phyloP scores from a whole-genome alignment of 2,113 vertebrate species.

The Leptosomus discolor region DNA sequence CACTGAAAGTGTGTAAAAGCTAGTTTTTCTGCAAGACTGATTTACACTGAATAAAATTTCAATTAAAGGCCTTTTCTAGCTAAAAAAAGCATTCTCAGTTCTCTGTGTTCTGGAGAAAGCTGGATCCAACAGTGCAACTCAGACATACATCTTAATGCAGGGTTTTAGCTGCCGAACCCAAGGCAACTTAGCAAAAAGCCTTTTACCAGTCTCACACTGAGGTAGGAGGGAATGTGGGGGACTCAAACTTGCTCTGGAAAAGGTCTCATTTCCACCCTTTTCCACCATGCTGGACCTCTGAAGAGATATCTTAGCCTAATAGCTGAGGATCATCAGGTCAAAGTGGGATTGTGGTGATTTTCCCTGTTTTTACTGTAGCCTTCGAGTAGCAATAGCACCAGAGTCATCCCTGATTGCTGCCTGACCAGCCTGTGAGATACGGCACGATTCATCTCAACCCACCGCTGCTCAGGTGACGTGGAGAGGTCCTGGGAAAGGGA shows the following conservation, averaged over 20 bases:
- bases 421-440: not conserved
- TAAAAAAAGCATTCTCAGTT: not conserved
- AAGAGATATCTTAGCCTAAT: not conserved
- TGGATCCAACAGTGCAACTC: not conserved
- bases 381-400: not conserved
- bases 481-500: not conserved
- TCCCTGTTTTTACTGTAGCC: not conserved
- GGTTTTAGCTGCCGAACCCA: not conserved
- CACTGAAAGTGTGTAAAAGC: not conserved
- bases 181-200: not conserved
- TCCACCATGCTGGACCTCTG: not conserved
- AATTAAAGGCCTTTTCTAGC: not conserved
- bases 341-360: not conserved
- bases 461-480: accelerated
- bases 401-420: not conserved
- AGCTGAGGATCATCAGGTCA: not conserved
- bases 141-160: not conserved
- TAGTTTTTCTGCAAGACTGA: not conserved
- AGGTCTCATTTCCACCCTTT: not conserved
- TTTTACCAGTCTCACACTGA: not conserved
- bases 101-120: not conserved
- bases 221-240: not conserved
- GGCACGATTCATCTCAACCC: not conserved
- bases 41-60: not conserved
- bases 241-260: not conserved